These are phyloP conservation scores for Chloroclystis v-ata DNA, from an alignment of 2,888 invertebrate genomes.

Conservation along the genomic window DNA sequence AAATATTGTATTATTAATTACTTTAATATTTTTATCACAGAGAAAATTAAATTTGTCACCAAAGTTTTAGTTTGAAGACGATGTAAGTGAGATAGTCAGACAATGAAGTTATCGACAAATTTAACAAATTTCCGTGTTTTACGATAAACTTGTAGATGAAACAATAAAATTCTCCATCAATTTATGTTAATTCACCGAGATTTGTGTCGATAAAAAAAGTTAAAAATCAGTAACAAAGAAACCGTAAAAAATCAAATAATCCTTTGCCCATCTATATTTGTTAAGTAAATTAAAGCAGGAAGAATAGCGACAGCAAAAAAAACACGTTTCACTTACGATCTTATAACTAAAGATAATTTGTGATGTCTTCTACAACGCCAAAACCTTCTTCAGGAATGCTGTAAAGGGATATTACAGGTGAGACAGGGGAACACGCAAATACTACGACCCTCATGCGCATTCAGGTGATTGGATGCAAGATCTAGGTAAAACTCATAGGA, in stretches of 20 bases:
- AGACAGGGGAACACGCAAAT: conserved; percentile 58
- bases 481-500: conserved; percentile 11
- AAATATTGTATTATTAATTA: too few species aligned
- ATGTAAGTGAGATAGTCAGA: too few species aligned
- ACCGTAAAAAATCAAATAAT: conserved; percentile 19
- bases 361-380: conserved; percentile 76
- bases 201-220: too few species aligned
- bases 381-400: conserved; percentile 89
- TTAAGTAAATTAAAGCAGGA: conserved; percentile 32
- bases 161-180: neutral
- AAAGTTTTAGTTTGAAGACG: too few species aligned
- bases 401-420: conserved; percentile 71
- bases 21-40: too few species aligned
- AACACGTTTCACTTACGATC: conserved; percentile 71
- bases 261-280: conserved; percentile 5
- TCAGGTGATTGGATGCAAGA: conserved; percentile 20
- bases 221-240: neutral
- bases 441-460: conserved; percentile 38
- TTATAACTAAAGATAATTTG: conserved; percentile 75
- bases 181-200: too few species aligned
- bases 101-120: too few species aligned
- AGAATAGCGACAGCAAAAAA: conserved; percentile 40
- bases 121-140: too few species aligned
- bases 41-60: too few species aligned
- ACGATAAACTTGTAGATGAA: too few species aligned